Conservation (phyloP, 2,797 vertebrate species). For the Poeciliopsis gracilis region DNA sequence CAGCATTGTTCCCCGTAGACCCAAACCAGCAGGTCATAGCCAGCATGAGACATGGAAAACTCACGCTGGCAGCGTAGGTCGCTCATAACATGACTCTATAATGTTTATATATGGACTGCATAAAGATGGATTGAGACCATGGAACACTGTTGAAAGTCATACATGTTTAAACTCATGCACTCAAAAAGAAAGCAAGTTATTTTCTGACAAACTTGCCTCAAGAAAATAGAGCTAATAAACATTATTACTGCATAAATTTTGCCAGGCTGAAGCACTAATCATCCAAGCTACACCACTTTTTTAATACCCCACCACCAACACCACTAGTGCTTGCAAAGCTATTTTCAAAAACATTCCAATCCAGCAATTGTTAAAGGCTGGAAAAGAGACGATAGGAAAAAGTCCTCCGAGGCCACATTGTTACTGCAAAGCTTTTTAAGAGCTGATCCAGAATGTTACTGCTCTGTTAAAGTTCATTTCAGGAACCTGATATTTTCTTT, state of each 20-base stretch:
- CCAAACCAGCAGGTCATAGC: constrained; percentile 44
- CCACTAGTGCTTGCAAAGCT: constrained; percentile 54
- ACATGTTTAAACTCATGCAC: constrained; percentile 3
- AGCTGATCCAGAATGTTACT: constrained; percentile 72
- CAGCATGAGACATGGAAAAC: constrained; percentile 35
- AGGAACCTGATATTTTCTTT: constrained; percentile 79
- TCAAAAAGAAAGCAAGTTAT: constrained; percentile 3
- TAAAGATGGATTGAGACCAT: constrained; percentile 44
- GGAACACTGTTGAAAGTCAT: constrained; percentile 29
- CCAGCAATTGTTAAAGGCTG: constrained; percentile 60
- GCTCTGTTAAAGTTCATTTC: constrained; percentile 77
- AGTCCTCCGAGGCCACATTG: constrained; percentile 60
- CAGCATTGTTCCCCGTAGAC: constrained; percentile 27
- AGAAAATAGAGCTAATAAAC: constrained; percentile 48
- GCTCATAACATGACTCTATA: constrained; percentile 42
- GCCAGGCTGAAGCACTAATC: constrained; percentile 52
- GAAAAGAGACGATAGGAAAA: constrained; percentile 54
- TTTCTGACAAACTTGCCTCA: constrained; percentile 28
- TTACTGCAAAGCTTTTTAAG: constrained; percentile 61
- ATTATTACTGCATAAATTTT: constrained; percentile 50
- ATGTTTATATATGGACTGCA: constrained; percentile 47
- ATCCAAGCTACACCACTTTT: constrained; percentile 52
- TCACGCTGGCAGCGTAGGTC: constrained; percentile 9
- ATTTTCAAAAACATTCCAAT: constrained; percentile 69
- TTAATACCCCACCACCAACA: constrained; percentile 31